Base-by-base conservation (phyloP, 2,888 invertebrate species). In the Tenthredo notha region DNA sequence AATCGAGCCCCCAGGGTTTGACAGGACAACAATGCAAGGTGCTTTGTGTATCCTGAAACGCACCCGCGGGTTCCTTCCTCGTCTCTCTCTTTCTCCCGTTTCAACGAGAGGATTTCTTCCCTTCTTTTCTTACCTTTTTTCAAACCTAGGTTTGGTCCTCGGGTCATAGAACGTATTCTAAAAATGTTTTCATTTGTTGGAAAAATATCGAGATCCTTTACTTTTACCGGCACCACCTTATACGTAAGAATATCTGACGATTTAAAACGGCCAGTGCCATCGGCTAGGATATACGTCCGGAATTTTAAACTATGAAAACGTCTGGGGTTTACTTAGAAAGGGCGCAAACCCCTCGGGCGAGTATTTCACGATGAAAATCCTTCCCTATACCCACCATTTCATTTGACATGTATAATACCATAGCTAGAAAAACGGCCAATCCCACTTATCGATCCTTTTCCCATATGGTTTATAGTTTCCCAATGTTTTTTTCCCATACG, bases 21-120 rank as follows among this genome's bases (percentile, higher is more conserved):
- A 92, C 91, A 90, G 88, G 86, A 82, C 84, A 84, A 92, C 92
- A 92, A 92, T 91, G 92, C 91, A 92, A 92, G 92, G 92, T 92
- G 92, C 90, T 91, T 92, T 90, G 90, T 92, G 86, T 87, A 88
- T 87, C 82, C 87, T 87, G 87, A 84, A 86, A 87, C 89, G 67
- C 25, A 88, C 88, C 88, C 88, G 72, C 72, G 87, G 90, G 90
- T 89, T 90, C 89, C 88, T 88, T 87, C 87, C 86, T 85, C 86
- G 50, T 74, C 37, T 77, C 50, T 50, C 37, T 37, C 18, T 54
- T 40, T 12, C 61, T 80, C 80, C n/a, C 58, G 21, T 33, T 40
- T 72, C 18, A 37, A 87, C 54, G 86, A 85, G 86, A 87, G 87
- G 85, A 84, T 78, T 72, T 72, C 86, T 87, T 87, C 85, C 86